Conservation (phyloP, 2,113 vertebrate genomes). For the Malurus alboscapulatus region DNA sequence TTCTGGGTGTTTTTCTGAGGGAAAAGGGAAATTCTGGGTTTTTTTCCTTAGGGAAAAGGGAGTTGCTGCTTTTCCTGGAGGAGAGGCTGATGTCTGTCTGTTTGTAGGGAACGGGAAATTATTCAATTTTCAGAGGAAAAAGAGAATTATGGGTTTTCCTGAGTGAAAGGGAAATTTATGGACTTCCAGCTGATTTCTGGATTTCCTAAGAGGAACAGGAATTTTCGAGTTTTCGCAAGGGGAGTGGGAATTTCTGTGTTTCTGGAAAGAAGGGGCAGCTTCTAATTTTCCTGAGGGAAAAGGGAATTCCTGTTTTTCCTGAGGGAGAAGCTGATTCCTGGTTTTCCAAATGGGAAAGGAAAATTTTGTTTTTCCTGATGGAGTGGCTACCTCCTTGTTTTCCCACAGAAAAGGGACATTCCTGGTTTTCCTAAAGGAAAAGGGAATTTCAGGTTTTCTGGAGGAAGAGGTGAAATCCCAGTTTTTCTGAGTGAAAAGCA, state of each 20-base stretch:
- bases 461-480: background rate
- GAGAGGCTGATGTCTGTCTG: background rate
- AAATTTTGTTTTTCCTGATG: background rate
- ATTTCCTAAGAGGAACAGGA: background rate
- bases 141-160: background rate
- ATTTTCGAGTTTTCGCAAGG: rapidly evolving
- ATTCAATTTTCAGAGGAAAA: background rate
- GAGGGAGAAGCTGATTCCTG: too few species aligned
- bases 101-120: background rate
- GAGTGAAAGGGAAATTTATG: background rate
- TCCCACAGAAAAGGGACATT: background rate
- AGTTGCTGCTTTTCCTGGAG: background rate
- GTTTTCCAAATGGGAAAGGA: background rate
- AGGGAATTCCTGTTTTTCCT: background rate
- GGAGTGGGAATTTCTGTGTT: too few species aligned
- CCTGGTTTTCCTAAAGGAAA: background rate
- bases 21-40: background rate
- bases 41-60: background rate
- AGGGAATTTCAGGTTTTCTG: background rate
- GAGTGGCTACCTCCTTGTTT: background rate
- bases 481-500: background rate
- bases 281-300: background rate
- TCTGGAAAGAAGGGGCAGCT: background rate
- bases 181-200: background rate
- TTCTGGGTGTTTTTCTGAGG: background rate